These are phyloP conservation scores for Psophia crepitans DNA, from an alignment of 2,113 vertebrate genomes.

Conservation along the genomic window DNA sequence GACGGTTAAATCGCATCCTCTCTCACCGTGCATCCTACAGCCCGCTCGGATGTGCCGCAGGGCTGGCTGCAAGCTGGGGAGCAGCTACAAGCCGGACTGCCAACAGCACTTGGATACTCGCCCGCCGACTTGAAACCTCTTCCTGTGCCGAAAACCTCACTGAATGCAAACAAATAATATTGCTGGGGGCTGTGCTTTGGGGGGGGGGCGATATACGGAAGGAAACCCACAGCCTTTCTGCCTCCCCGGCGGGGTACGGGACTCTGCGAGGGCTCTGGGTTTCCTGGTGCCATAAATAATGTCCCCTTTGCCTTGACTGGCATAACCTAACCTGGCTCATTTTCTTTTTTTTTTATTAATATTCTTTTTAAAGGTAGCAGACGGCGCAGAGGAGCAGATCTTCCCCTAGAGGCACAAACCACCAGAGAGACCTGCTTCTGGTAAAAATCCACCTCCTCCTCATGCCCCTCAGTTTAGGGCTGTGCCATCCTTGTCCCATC, in stretches of 20 bases:
- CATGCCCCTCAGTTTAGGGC: background rate
- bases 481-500: background rate
- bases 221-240: background rate
- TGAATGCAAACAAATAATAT: background rate
- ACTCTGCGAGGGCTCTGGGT: background rate
- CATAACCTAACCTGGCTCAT: background rate
- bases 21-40: background rate
- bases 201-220: background rate
- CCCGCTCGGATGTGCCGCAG: background rate
- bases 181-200: background rate
- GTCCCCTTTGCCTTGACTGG: fast-evolving
- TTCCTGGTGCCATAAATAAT: background rate
- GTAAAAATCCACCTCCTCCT: background rate
- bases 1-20: background rate
- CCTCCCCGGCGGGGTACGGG: fast-evolving
- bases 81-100: background rate
- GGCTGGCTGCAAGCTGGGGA: background rate
- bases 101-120: background rate
- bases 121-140: background rate
- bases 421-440: background rate
- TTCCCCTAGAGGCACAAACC: background rate
- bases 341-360: background rate
- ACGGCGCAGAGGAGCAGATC: background rate
- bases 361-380: background rate
- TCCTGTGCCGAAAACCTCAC: background rate